phyloP scores from a whole-genome alignment of 2,113 vertebrate genomes.

The Festucalex cinctus region DNA sequence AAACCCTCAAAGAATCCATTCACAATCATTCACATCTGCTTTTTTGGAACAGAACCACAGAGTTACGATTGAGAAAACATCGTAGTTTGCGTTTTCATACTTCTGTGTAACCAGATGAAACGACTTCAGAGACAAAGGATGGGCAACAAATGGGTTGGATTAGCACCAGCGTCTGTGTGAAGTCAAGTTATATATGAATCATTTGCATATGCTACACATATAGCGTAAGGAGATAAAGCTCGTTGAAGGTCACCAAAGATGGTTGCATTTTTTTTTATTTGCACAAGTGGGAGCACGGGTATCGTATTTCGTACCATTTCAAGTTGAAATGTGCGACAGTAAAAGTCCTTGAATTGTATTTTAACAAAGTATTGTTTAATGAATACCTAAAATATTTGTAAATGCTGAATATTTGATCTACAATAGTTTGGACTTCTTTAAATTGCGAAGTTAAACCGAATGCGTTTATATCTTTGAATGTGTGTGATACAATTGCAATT shows the following conservation, averaged over 20 bases:
- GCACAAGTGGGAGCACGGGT: too few species aligned
- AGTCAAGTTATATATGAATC: neutral
- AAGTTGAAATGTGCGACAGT: too few species aligned
- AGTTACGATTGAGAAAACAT: neutral
- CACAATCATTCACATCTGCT: neutral
- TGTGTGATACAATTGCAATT: too few species aligned
- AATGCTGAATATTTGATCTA: too few species aligned
- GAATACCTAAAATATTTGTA: too few species aligned
- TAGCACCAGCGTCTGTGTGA: neutral
- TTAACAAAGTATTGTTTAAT: too few species aligned
- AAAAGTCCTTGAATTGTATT: too few species aligned
- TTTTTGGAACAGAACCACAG: neutral
- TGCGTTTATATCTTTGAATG: too few species aligned
- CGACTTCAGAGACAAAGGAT: neutral
- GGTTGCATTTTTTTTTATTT: too few species aligned
- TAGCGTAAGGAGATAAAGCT: neutral
- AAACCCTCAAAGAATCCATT: neutral
- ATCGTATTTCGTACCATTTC: neutral
- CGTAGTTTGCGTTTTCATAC: neutral
- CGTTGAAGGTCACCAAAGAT: neutral
- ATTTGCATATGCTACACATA: neutral
- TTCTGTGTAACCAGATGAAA: conserved; percentile 1
- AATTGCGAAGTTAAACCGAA: neutral
- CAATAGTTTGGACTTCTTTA: neutral
- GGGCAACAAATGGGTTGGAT: neutral